Base-by-base conservation (phyloP, 2,113 vertebrate species). In the Tachycineta bicolor region DNA sequence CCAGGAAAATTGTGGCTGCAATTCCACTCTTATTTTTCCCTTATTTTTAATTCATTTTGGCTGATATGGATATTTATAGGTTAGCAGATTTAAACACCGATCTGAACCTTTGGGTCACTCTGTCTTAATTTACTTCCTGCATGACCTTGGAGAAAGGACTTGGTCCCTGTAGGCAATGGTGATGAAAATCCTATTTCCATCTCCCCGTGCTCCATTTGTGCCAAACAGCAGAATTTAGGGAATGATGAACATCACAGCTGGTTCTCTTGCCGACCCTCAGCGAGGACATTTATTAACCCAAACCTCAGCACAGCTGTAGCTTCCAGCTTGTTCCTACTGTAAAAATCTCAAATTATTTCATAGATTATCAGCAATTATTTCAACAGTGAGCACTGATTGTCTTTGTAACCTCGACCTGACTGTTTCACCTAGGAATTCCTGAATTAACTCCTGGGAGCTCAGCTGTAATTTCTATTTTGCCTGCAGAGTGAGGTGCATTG, bases 61-160 rank as follows among this genome's bases (percentile, higher is more conserved):
- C 41, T 74, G 47, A 19, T 24, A 6, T 2, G 6, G 39, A 4
- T n/a, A 39, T 80, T 58, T 75, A 52, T 33, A 39, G 20, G 19
- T 47, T 11, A 53, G 14, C 20, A 59, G 24, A 25, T n/a, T 71
- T 29, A 63, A 85, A 44, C 47, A 14, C 37, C 0, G 0, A 13
- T 13, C 41, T 19, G 8, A 68, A 43, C 44, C 34, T 94, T 60
- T 25, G 34, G 41, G 44, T 53, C 1, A 14, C 26, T 37, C 21
- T 56, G 5, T 34, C 9, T 87, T 18, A 26, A 39, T 79, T 65
- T 19, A 28, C 14, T 65, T 87, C 46, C 37, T 81, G 50, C 16
- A 3, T 34, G 34, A 56, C 43, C 55, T 39, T 44, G 69, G 49
- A 49, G 53, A 73, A 71, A 25, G 29, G 5, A 31, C 11, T 93